A percentile compares a stretch with the other conserved stretches of the same genome.
Evolutionary conservation across 2,797 vertebrate species (phyloP).

Genomic region (Percopsis omiscomaycus): DNA sequence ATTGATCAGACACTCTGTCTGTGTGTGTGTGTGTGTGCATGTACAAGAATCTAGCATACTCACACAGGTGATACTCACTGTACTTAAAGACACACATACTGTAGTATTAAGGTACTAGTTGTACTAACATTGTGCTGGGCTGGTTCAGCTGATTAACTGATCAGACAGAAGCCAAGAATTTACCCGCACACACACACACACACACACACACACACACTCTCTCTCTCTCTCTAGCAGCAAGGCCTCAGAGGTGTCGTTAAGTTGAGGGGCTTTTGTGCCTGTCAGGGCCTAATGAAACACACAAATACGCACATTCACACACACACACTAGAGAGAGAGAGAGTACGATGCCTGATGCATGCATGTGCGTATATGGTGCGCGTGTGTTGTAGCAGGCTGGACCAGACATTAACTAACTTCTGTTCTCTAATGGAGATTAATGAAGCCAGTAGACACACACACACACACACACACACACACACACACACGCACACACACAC

Average conservation of each 20-base stretch:
- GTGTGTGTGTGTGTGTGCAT: constrained; percentile 5
- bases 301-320: constrained; percentile 41
- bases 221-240: constrained; percentile 29
- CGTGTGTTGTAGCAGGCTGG: constrained; percentile 60
- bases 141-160: constrained; percentile 23
- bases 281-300: constrained; percentile 68
- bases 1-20: constrained; percentile 56
- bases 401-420: constrained; percentile 82
- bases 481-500: constrained; percentile 21
- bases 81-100: too few relatives aligned
- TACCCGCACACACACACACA: constrained; percentile 24
- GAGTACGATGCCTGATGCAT: background rate
- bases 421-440: constrained; percentile 84
- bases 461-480: constrained; percentile 34
- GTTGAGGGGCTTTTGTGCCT: constrained; percentile 67
- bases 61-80: constrained; percentile 10
- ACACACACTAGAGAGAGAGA: constrained; percentile 4
- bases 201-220: constrained; percentile 18
- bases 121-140: too few relatives aligned
- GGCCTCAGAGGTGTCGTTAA: constrained; percentile 68
- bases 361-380: constrained; percentile 32
- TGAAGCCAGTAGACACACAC: constrained; percentile 64
- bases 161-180: constrained; percentile 30
- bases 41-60: background rate
- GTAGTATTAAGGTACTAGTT: too few relatives aligned